These are phyloP conservation scores for Aegithalos caudatus DNA, from an alignment of 2,113 vertebrate genomes.

Conservation along the genomic window DNA sequence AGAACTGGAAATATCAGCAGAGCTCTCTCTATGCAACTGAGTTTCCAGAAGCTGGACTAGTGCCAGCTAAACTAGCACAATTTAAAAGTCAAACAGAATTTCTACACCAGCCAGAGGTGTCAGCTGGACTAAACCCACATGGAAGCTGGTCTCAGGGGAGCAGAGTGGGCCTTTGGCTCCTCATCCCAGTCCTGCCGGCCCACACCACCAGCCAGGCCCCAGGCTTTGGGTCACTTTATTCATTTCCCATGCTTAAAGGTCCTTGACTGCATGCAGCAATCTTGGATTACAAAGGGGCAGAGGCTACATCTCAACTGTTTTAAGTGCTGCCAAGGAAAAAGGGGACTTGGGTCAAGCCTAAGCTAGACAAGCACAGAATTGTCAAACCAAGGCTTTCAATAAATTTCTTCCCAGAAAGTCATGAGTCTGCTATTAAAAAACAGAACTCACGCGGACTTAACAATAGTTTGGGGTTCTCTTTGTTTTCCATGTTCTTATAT, in stretches of 20 bases:
- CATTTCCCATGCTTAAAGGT: background rate
- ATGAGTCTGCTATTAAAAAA: conserved; percentile 7
- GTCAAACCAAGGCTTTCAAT: conserved; percentile 40
- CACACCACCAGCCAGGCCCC: accelerated
- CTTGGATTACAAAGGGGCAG: conserved; percentile 15
- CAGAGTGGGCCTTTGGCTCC: background rate
- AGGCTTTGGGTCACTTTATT: background rate
- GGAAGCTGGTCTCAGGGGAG: background rate
- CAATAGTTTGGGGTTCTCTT: background rate
- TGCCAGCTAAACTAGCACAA: background rate
- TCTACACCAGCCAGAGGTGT: background rate
- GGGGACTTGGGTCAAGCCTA: conserved; percentile 11
- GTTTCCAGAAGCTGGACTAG: background rate
- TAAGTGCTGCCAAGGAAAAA: conserved; percentile 46
- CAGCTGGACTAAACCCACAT: background rate
- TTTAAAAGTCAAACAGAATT: background rate
- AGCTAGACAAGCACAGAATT: conserved; percentile 24
- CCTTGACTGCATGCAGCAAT: background rate
- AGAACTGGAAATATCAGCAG: background rate
- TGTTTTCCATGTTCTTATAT: background rate
- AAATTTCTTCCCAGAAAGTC: conserved; percentile 47
- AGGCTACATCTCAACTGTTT: conserved; percentile 12
- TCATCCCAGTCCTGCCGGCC: background rate
- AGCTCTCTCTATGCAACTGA: background rate
- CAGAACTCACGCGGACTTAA: background rate